Evolutionary conservation across 1,140 invertebrate genomes (phyloP).

Genomic region (Drosophila insularis): DNA sequence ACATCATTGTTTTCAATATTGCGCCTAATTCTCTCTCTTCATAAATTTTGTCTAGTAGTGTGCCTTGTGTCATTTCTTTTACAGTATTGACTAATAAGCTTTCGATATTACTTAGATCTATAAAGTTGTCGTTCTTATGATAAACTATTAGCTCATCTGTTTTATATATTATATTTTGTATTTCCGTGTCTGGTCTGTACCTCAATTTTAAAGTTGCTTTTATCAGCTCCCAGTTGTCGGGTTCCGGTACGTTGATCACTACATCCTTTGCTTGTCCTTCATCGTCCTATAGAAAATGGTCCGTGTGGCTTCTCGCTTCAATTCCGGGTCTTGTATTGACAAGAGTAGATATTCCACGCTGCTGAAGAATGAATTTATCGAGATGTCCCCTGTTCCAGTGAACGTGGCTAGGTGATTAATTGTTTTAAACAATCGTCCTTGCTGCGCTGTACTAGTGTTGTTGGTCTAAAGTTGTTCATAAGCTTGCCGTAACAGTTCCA

Average conservation of each 20-base stretch:
- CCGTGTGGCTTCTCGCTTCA: constrained; percentile 15
- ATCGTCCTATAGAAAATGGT: constrained; percentile 17
- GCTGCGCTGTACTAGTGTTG: not conserved
- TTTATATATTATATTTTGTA: too few species aligned
- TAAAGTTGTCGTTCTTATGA: not conserved
- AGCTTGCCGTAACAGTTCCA: not conserved
- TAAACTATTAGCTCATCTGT: not conserved
- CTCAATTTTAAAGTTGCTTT: too few species aligned
- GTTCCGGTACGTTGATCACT: constrained; percentile 18
- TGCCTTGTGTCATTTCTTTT: not conserved
- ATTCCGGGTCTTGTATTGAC: not conserved
- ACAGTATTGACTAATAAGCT: not conserved
- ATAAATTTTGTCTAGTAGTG: too few species aligned
- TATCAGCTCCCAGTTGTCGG: constrained; percentile 21
- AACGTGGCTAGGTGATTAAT: not conserved
- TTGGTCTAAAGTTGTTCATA: constrained; percentile 7
- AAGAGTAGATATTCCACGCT: not conserved
- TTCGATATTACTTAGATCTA: not conserved
- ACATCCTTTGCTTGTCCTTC: constrained; percentile 26
- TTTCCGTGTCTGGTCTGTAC: too few species aligned
- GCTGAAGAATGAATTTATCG: constrained; percentile 6
- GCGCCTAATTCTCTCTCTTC: too few species aligned
- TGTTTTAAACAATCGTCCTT: constrained; percentile 7
- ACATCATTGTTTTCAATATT: too few species aligned
- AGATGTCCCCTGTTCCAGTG: constrained; percentile 5